Evolutionary conservation across 92 coral and sea anemone species (phyloP), one percentile per base, ranked within the genome.

Genomic region (Phenganax stokvisi): DNA sequence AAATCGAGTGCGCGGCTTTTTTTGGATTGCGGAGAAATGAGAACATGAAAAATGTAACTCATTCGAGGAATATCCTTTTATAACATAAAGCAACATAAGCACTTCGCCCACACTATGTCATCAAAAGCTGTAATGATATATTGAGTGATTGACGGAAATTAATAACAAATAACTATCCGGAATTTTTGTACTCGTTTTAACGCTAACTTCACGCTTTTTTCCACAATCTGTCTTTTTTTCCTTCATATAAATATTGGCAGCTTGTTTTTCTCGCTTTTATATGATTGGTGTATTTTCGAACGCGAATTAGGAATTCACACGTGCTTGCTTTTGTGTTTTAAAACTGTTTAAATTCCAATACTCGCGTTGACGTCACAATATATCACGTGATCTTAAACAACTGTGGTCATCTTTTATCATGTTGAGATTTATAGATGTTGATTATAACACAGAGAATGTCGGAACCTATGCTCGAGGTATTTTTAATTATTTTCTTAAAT

Each of bases 381-480:
- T 72, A 56, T 79, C 83, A 79, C 83, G 83, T 79, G 83, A 79
- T 65, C 74, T 79, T 79, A 79, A 79, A 79, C 83, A 79, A 79
- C 83, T 79, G 74, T 79, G 68, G 74, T 79, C 83, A 79, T 79
- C 83, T 79, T 79, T 79, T 79, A 79, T 79, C 83, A 64, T 79
- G 83, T 54, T 52, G 83, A 64, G 83, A 79, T 79, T 79, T 79
- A 79, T 79, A 63, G 83, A 79, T 79, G 83, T 79, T 65, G 73
- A 79, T 79, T 79, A 79, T 65, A 67, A 79, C 67, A 79, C 83
- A 79, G 54, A 69, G 83, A 79, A 96, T 96, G 99, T 89, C 91
- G 92, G 92, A 88, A 62, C 86, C 97, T 65, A 89, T 88, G 86
- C 96, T 96, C 84, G 92, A 96, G 99, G 99, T 96, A 96, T 90